These are phyloP conservation scores for Callipepla squamata DNA, from an alignment of 2,113 vertebrate genomes.

Conservation along the genomic window DNA sequence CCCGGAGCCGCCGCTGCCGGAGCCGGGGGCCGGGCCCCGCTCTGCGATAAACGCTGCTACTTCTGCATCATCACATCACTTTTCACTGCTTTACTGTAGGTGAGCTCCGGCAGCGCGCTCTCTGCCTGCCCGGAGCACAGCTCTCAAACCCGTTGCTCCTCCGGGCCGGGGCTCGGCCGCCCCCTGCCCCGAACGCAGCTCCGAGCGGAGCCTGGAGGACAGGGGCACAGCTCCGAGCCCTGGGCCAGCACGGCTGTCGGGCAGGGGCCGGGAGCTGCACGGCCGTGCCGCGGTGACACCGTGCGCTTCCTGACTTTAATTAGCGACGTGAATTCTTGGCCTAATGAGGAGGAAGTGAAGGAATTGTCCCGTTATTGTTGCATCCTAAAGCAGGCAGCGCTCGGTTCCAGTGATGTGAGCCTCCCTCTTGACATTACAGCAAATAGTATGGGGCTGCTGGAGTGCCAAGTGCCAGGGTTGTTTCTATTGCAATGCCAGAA, in stretches of 20 bases:
- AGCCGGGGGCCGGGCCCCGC: too few species aligned
- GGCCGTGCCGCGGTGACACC: conserved; percentile 47
- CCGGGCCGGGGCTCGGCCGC: too few species aligned
- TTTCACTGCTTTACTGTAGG: too few species aligned
- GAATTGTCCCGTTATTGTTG: conserved; percentile 46
- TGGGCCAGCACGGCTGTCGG: background rate
- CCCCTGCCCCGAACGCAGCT: too few species aligned
- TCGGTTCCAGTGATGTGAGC: conserved; percentile 31
- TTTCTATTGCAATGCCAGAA: background rate
- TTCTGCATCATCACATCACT: too few species aligned
- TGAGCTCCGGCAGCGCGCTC: too few species aligned
- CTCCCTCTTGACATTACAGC: background rate
- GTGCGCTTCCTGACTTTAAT: conserved; percentile 57
- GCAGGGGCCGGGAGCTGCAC: conserved; percentile 23
- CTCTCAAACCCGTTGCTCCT: too few species aligned
- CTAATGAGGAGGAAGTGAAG: conserved; percentile 54
- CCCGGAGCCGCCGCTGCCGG: too few species aligned
- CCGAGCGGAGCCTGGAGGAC: too few species aligned
- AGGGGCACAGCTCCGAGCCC: too few species aligned
- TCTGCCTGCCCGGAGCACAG: too few species aligned
- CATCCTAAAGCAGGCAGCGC: conserved; percentile 22
- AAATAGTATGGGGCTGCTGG: background rate
- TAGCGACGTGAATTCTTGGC: conserved; percentile 46
- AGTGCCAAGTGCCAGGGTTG: background rate
- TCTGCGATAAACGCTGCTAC: too few species aligned